Evolutionary conservation across 2,797 vertebrate genomes (phyloP), one percentile per base, ranked within the genome.

Genomic region (Darevskia mixta): DNA sequence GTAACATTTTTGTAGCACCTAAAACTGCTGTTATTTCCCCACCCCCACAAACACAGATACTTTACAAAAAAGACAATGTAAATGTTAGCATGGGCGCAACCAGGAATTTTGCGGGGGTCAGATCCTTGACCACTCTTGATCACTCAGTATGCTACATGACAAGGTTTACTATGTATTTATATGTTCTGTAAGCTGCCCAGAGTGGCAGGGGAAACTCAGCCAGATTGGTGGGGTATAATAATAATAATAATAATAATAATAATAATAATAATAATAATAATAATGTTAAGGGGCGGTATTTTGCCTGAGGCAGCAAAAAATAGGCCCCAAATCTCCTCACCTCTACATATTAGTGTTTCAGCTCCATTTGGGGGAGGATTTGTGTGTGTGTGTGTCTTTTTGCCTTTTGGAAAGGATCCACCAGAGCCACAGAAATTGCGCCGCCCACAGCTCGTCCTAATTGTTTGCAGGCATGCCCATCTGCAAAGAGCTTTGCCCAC

Each of bases 401-500:
- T 55, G 49, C 49, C 23, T 20, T 13, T 38, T 61, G 49, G 32
- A 67, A 49, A 79, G 0, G 17, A 15, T 18, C 58, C 38, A 55
- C 43, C 41, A 9, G 43, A n/a, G 49, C 11, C 81, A 55, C 61
- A 81, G 71, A 80, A 83, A n/a, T 41, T 11, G 25, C 20, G 27
- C 41, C 41, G 8, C 80, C 90, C 84, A 43, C 75, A 67, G 3
- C 32, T 32, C 29, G 27, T 8, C 8, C n/a, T 87, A 87, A 91
- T 89, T 49, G 71, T 61, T 81, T 17, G 64, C 82, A 89, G 90
- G 20, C 83, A 41, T 32, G 2, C 76, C 84, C 61, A 1, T 55
- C 76, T 78, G 38, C 67, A 8, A 71, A 73, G 15, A 29, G 23
- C 27, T 58, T 29, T 66, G 79, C 71, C 87, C 87, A 89, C 90